Conservation (phyloP, 2,797 vertebrate genomes). For the Pteronotus mesoamericanus region DNA sequence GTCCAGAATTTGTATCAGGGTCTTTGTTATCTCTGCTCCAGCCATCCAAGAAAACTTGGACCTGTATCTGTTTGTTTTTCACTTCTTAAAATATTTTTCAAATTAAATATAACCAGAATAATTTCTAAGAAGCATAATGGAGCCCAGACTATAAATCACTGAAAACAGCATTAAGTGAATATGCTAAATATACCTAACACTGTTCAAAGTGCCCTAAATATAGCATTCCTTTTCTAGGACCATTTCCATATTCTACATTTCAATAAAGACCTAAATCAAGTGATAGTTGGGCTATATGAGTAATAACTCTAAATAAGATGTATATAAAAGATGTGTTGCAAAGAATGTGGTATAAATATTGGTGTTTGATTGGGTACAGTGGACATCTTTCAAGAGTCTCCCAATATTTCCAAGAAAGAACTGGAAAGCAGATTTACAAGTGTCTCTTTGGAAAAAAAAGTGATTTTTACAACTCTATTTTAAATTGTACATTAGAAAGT, state of each 20-base stretch:
- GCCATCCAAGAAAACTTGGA: constrained; percentile 58
- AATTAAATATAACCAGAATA: constrained; percentile 61
- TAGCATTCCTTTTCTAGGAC: constrained; percentile 42
- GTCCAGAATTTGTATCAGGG: constrained; percentile 43
- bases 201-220: constrained; percentile 54
- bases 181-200: constrained; percentile 56
- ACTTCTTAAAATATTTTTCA: constrained; percentile 65
- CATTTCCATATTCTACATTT: constrained; percentile 52
- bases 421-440: constrained; percentile 22
- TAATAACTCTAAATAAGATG: constrained; percentile 46
- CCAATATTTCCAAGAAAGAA: constrained; percentile 9
- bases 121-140: constrained; percentile 57
- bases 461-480: constrained; percentile 47
- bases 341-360: not conserved
- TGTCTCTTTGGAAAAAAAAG: constrained; percentile 13
- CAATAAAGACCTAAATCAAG: constrained; percentile 27
- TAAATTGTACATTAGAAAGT: constrained; percentile 44
- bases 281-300: not conserved
- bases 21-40: constrained; percentile 42
- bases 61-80: constrained; percentile 64
- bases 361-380: not conserved
- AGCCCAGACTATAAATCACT: constrained; percentile 49
- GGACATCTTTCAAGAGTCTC: constrained; percentile 42
- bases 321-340: constrained; percentile 5
- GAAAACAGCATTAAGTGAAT: constrained; percentile 58